phyloP scores from a whole-genome alignment of 2,797 vertebrate genomes.

The Rhinogobio ventralis region DNA sequence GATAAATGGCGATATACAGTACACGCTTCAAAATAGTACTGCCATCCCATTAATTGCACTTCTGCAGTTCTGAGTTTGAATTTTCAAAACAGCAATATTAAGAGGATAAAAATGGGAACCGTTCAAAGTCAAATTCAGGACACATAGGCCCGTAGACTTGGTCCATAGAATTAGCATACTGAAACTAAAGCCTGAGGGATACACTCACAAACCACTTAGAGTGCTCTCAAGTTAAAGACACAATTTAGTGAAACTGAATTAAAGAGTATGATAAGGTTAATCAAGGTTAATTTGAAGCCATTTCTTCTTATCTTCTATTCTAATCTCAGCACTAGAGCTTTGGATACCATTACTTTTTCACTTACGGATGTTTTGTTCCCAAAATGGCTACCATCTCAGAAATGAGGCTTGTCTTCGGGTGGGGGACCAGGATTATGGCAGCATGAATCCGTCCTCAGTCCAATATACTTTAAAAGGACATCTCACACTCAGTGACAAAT shows the following conservation, averaged over 20 bases:
- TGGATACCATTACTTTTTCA: neutral
- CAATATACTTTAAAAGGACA: constrained; percentile 56
- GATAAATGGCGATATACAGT: neutral
- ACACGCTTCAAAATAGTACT: neutral
- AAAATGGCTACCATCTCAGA: constrained; percentile 44
- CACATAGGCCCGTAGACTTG: neutral
- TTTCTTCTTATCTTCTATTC: constrained; percentile 24
- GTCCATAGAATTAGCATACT: constrained; percentile 10
- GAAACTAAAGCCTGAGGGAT: constrained; percentile 41
- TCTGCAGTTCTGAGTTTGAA: neutral
- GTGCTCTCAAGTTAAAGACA: constrained; percentile 33
- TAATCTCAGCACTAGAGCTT: constrained; percentile 15
- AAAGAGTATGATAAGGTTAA: constrained; percentile 22
- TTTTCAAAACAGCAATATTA: neutral
- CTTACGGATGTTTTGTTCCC: neutral
- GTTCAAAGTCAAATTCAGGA: constrained; percentile 23
- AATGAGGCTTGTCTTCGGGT: constrained; percentile 2
- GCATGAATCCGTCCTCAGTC: constrained; percentile 46
- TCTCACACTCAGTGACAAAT: constrained; percentile 51
- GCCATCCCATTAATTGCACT: neutral
- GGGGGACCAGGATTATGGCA: constrained; percentile 44
- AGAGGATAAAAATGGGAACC: neutral
- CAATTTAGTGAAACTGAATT: constrained; percentile 33
- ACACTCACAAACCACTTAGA: constrained; percentile 21
- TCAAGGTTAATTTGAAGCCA: constrained; percentile 36